phyloP scores from a whole-genome alignment of 1,140 invertebrate species.

The Cydia strobilella region DNA sequence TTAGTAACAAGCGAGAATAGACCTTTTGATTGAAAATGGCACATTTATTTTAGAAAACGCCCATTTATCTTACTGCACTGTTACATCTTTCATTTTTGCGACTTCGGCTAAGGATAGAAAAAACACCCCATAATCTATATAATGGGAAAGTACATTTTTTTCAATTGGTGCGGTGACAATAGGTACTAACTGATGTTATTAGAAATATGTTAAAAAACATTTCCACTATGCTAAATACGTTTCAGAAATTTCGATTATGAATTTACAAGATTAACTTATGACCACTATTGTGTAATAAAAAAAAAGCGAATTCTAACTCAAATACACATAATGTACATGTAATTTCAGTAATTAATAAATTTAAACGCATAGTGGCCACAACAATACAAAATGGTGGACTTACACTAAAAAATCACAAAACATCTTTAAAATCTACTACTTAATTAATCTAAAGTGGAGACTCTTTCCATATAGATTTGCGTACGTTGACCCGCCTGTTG shows the following conservation, averaged over 20 bases:
- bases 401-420: slow-evolving; percentile 53
- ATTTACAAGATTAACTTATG: background rate
- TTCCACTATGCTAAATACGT: background rate
- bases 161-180: too few species aligned
- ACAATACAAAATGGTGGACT: slow-evolving; percentile 13
- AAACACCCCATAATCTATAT: too few species aligned
- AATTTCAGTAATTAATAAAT: background rate
- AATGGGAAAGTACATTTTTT: too few species aligned
- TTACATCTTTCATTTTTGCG: too few species aligned
- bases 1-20: too few species aligned
- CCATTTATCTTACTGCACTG: too few species aligned
- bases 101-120: too few species aligned
- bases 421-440: slow-evolving; percentile 45
- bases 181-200: background rate
- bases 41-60: too few species aligned
- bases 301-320: background rate
- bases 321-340: background rate
- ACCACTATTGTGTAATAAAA: background rate
- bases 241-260: background rate
- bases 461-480: too few species aligned
- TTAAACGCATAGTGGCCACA: background rate
- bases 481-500: too few species aligned
- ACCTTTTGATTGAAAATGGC: too few species aligned
- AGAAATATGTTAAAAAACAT: background rate
- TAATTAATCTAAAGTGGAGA: slow-evolving; percentile 44